Percentiles rank a stretch among this genome's conserved stretches.
These are phyloP conservation scores for Euura lappo DNA, from an alignment of 1,140 invertebrate species.

Conservation along the genomic window DNA sequence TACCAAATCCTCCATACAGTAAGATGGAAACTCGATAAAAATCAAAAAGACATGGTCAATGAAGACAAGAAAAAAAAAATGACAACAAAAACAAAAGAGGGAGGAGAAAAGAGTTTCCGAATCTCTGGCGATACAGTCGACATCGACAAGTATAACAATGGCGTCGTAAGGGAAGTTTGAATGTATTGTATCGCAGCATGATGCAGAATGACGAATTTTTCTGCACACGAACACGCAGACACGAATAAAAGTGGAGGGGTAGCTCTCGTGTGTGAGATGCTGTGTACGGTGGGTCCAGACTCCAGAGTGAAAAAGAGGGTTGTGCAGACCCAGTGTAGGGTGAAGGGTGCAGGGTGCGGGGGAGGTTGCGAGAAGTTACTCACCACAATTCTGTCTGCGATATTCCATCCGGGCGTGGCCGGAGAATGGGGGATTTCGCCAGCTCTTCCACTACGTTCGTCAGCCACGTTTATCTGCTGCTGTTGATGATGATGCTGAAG, in stretches of 20 bases:
- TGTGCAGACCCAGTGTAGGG: conserved; percentile 9
- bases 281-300: too few species aligned
- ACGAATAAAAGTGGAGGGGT: too few species aligned
- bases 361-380: conserved; percentile 45
- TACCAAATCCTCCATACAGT: too few species aligned
- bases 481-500: conserved; percentile 24
- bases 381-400: conserved; percentile 48
- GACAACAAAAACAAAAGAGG: background rate
- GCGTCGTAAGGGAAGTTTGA: too few species aligned
- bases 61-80: background rate
- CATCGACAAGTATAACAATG: too few species aligned
- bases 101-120: too few species aligned
- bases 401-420: conserved; percentile 54
- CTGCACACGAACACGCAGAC: background rate
- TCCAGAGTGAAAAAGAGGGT: too few species aligned
- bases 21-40: background rate
- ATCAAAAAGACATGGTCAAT: background rate
- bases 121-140: too few species aligned
- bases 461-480: conserved; percentile 21
- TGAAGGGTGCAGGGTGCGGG: conserved; percentile 27
- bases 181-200: too few species aligned
- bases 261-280: too few species aligned
- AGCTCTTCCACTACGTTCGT: conserved; percentile 13
- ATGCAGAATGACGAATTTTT: background rate
- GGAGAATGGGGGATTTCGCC: conserved; percentile 35